These are phyloP conservation scores for Osmerus eperlanus DNA, from an alignment of 2,113 vertebrate genomes.

Conservation along the genomic window DNA sequence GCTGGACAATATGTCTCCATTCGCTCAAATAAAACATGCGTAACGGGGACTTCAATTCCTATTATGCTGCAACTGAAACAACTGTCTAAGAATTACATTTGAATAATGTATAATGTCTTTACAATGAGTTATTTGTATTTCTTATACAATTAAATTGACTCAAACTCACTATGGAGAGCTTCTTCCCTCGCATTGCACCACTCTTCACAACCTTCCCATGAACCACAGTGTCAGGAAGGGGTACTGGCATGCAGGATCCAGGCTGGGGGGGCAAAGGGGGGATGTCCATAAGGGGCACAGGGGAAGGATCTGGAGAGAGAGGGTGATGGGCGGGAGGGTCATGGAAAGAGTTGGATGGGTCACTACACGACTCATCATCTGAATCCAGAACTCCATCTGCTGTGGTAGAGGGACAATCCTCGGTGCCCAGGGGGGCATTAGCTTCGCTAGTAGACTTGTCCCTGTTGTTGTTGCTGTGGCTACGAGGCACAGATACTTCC, in stretches of 20 bases:
- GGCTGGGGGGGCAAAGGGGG: slow-evolving; percentile 79
- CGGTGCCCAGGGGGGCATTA: slow-evolving; percentile 64
- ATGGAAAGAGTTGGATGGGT: slow-evolving; percentile 54
- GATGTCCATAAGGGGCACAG: slow-evolving; percentile 78
- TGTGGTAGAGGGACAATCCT: slow-evolving; percentile 77
- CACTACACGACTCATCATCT: slow-evolving; percentile 72
- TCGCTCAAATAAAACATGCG: too few relatives aligned
- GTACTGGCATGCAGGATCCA: slow-evolving; percentile 83
- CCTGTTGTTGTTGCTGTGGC: slow-evolving; percentile 35
- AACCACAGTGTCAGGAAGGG: slow-evolving; percentile 70
- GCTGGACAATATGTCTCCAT: too few relatives aligned
- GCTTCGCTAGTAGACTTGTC: slow-evolving; percentile 82
- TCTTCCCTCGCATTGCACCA: slow-evolving; percentile 61
- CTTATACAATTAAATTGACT: neutral
- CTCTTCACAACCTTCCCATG: slow-evolving; percentile 47
- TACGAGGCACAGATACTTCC: slow-evolving; percentile 58
- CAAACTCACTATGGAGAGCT: slow-evolving; percentile 39
- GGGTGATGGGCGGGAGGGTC: slow-evolving; percentile 37
- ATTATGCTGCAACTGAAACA: too few relatives aligned
- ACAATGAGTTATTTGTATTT: slow-evolving; percentile 3
- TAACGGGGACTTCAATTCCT: too few relatives aligned
- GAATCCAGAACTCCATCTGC: slow-evolving; percentile 75
- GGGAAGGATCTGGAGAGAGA: slow-evolving; percentile 73
- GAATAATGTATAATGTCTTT: too few relatives aligned
- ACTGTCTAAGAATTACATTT: too few relatives aligned